phyloP scores from a whole-genome alignment of 2,113 vertebrate species.

The Peromyscus californicus region DNA sequence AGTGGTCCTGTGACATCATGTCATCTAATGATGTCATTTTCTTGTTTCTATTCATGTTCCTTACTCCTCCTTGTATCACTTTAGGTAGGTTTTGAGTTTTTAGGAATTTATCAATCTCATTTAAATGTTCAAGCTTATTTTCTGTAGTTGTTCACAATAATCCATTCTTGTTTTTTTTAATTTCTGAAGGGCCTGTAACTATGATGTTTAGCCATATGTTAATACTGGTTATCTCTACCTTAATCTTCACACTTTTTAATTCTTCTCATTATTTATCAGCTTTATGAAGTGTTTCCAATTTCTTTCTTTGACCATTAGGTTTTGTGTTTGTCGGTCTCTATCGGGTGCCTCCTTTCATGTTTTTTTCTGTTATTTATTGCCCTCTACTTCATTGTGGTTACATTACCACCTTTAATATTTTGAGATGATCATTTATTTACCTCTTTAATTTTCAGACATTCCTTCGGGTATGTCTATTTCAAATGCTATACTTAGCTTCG shows the following conservation, averaged over 20 bases:
- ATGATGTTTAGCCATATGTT: background rate
- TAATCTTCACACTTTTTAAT: background rate
- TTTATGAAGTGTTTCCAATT: background rate
- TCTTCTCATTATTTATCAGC: background rate
- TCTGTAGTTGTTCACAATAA: background rate
- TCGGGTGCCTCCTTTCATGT: background rate
- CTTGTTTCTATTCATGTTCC: background rate
- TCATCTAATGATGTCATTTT: background rate
- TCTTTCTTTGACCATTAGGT: background rate
- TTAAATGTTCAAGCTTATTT: constrained; percentile 3
- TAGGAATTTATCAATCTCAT: background rate
- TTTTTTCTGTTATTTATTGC: background rate
- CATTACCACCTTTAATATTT: background rate
- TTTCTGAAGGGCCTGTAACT: background rate
- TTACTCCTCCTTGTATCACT: background rate
- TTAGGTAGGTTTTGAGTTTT: background rate
- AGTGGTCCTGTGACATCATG: background rate
- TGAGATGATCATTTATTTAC: background rate
- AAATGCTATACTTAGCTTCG: background rate
- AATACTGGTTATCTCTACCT: background rate
- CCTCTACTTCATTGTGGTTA: background rate
- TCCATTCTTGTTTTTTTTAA: constrained; percentile 7
- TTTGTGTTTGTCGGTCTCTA: background rate
- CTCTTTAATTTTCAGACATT: background rate
- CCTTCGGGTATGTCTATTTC: background rate